Evolutionary conservation across 2,888 invertebrate species (phyloP).

Genomic region (Mactromeris polynyma): DNA sequence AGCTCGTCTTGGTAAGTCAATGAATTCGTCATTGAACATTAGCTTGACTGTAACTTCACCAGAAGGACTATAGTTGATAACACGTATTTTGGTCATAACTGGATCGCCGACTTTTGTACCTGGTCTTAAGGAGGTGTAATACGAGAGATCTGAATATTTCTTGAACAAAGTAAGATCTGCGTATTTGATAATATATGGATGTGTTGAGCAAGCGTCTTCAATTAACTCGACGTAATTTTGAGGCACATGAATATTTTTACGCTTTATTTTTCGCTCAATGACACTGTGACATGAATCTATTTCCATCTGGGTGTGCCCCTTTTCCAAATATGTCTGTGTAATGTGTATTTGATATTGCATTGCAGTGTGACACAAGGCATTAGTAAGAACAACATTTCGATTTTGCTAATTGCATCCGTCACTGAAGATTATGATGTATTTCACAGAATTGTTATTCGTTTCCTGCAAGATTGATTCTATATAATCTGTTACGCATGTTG

Average conservation of each 20-base stretch:
- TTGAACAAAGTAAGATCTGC: slow-evolving; percentile 33
- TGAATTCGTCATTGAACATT: not conserved
- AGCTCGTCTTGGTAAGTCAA: slow-evolving; percentile 21
- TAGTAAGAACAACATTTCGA: slow-evolving; percentile 54
- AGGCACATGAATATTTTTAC: slow-evolving; percentile 34
- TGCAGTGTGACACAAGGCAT: slow-evolving; percentile 45
- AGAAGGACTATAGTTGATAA: slow-evolving; percentile 24
- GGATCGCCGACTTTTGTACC: slow-evolving; percentile 41
- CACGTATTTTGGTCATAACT: slow-evolving; percentile 36
- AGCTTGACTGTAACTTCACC: slow-evolving; percentile 27
- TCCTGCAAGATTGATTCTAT: too few species aligned
- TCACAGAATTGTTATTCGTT: not conserved
- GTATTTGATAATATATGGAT: slow-evolving; percentile 47
- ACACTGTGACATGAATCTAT: slow-evolving; percentile 46
- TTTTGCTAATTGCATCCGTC: too few species aligned
- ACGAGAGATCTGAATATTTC: slow-evolving; percentile 18
- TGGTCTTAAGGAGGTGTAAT: slow-evolving; percentile 40
- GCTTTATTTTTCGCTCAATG: slow-evolving; percentile 17
- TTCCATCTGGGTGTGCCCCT: slow-evolving; percentile 61
- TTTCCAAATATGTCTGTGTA: slow-evolving; percentile 48
- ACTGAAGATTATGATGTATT: slow-evolving; percentile 48
- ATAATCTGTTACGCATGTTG: slow-evolving; percentile 36
- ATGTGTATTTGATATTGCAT: not conserved
- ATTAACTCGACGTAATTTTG: slow-evolving; percentile 46
- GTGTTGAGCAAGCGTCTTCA: slow-evolving; percentile 7